Evolutionary conservation across 1,140 invertebrate genomes (phyloP).

Genomic region (Acromyrmex heyeri): DNA sequence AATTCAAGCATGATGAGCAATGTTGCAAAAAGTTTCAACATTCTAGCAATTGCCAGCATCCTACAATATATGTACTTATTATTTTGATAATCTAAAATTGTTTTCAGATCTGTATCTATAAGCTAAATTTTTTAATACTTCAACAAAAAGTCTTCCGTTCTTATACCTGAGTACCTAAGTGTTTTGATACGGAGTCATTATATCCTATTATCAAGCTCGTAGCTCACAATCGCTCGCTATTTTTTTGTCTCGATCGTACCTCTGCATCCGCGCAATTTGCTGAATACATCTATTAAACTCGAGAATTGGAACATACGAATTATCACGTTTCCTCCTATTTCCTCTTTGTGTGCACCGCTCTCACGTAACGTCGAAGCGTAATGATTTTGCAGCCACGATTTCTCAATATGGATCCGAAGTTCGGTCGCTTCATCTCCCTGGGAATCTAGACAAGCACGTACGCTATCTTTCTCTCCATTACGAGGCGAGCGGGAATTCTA

Average conservation of each 20-base stretch:
- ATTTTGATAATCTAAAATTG: too few relatives aligned
- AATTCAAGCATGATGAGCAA: too few relatives aligned
- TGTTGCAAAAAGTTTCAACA: too few relatives aligned
- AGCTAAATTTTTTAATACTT: too few relatives aligned
- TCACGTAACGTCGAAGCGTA: slow-evolving; percentile 21
- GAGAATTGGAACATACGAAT: neutral
- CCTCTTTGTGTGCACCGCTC: neutral
- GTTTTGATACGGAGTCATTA: slow-evolving; percentile 25
- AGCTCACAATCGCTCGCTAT: slow-evolving; percentile 65
- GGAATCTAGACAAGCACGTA: slow-evolving; percentile 17
- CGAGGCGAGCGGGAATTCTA: slow-evolving; percentile 33
- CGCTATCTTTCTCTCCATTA: slow-evolving; percentile 26
- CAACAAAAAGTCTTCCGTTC: too few relatives aligned
- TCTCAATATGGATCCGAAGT: slow-evolving; percentile 42
- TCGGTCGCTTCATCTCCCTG: neutral
- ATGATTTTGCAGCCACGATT: slow-evolving; percentile 9
- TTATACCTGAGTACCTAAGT: too few relatives aligned
- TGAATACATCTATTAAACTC: neutral
- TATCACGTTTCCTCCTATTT: neutral
- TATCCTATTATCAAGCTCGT: slow-evolving; percentile 68
- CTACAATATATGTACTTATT: too few relatives aligned
- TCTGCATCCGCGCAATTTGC: slow-evolving; percentile 19
- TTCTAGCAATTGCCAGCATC: too few relatives aligned
- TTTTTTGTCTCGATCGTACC: slow-evolving; percentile 65
- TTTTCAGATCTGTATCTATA: too few relatives aligned